Evolutionary conservation across 2,888 invertebrate genomes (phyloP).

Genomic region (Anoncus sp.): DNA sequence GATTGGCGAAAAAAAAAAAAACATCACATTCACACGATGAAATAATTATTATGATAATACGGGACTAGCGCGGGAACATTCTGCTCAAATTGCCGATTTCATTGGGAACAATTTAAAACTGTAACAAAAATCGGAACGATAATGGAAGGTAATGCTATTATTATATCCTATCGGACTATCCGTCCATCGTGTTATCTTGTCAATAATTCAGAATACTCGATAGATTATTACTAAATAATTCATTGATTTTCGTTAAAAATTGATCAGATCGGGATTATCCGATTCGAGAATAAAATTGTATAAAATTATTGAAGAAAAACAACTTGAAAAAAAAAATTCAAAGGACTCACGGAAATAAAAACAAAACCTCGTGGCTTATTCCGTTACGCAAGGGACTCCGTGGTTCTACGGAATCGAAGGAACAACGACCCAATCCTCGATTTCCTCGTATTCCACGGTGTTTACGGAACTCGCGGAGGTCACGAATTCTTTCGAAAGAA

Average conservation of each 20-base stretch:
- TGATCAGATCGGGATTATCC: neutral
- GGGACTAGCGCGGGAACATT: too few relatives aligned
- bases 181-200: slow-evolving; percentile 44
- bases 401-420: slow-evolving; percentile 49
- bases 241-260: slow-evolving; percentile 10
- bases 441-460: slow-evolving; percentile 71
- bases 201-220: slow-evolving; percentile 37
- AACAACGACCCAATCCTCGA: slow-evolving; percentile 79
- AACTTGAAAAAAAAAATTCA: slow-evolving; percentile 8
- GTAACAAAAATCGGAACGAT: too few relatives aligned
- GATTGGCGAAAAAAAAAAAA: neutral
- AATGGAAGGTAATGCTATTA: neutral
- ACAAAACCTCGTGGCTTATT: slow-evolving; percentile 20
- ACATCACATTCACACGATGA: too few relatives aligned
- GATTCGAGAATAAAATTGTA: slow-evolving; percentile 12
- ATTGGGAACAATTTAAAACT: too few relatives aligned
- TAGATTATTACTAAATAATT: slow-evolving; percentile 40
- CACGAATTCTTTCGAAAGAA: slow-evolving; percentile 77
- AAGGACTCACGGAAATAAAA: slow-evolving; percentile 3
- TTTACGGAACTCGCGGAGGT: slow-evolving; percentile 64
- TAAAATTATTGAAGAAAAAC: too few relatives aligned
- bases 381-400: neutral
- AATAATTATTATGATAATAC: too few relatives aligned
- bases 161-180: slow-evolving; percentile 27
- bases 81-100: too few relatives aligned